phyloP scores from a whole-genome alignment of 1,140 invertebrate species.

The Adelges cooleyi region DNA sequence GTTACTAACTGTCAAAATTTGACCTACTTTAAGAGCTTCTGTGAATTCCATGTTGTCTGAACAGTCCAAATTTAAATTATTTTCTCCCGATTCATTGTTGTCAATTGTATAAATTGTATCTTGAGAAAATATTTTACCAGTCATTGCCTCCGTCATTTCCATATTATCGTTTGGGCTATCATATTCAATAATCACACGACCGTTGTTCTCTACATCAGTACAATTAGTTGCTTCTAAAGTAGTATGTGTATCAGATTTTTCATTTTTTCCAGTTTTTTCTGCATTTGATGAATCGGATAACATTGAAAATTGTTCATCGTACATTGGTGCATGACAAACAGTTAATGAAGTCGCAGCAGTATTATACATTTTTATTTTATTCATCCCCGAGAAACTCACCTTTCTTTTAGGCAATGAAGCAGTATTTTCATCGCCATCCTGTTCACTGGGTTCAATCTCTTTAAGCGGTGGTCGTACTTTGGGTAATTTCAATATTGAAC shows the following conservation, averaged over 20 bases:
- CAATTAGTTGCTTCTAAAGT: background rate
- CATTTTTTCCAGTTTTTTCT: background rate
- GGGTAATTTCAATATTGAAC: slow-evolving; percentile 3
- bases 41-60: slow-evolving; percentile 18
- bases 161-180: slow-evolving; percentile 20
- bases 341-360: slow-evolving; percentile 1
- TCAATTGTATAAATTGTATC: slow-evolving; percentile 8
- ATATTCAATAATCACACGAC: slow-evolving; percentile 4
- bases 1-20: background rate
- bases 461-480: slow-evolving; percentile 2
- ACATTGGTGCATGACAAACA: background rate
- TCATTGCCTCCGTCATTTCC: slow-evolving; percentile 10
- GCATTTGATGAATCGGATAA: slow-evolving; percentile 8
- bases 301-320: slow-evolving; percentile 14
- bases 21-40: background rate
- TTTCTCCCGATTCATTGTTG: background rate
- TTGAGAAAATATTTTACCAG: slow-evolving; percentile 3
- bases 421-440: slow-evolving; percentile 22
- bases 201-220: slow-evolving; percentile 2
- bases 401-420: background rate
- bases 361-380: slow-evolving; percentile 24
- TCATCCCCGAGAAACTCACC: slow-evolving; percentile 11
- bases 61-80: background rate
- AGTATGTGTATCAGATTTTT: slow-evolving; percentile 5
- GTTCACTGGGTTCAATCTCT: slow-evolving; percentile 4